Evolutionary conservation across 92 coral and sea anemone species (phyloP).

Genomic region (Epizoanthus fatuus): DNA sequence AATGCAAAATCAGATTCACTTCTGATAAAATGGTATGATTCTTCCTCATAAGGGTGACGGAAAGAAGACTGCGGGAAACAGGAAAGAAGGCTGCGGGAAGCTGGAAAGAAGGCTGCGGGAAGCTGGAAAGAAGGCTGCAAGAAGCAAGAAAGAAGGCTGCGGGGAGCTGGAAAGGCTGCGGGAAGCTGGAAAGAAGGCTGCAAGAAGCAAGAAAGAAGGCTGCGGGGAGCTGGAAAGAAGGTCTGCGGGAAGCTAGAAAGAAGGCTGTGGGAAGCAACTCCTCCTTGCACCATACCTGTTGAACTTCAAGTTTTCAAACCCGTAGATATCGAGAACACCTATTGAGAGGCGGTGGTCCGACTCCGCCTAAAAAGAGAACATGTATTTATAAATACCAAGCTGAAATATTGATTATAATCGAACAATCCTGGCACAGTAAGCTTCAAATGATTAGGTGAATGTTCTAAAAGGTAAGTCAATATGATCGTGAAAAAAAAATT

Average conservation of each 20-base stretch:
- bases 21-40: background rate
- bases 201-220: background rate
- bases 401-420: background rate
- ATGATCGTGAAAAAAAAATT: no score
- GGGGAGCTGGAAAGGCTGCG: background rate
- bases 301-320: conserved; percentile 90
- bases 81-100: background rate
- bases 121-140: background rate
- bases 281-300: conserved; percentile 73
- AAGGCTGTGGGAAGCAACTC: background rate
- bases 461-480: no score
- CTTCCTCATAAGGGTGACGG: background rate
- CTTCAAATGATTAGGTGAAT: no score
- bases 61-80: background rate
- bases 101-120: background rate
- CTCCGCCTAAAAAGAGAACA: conserved; percentile 37
- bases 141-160: background rate
- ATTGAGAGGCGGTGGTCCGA: conserved; percentile 72
- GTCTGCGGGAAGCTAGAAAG: no score
- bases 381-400: background rate
- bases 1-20: background rate
- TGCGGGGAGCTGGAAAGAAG: background rate
- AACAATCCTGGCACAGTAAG: no score
- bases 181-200: background rate
- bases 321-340: conserved; percentile 97